Conservation (phyloP, 2,888 invertebrate species). For the Scotopteryx bipunctaria region DNA sequence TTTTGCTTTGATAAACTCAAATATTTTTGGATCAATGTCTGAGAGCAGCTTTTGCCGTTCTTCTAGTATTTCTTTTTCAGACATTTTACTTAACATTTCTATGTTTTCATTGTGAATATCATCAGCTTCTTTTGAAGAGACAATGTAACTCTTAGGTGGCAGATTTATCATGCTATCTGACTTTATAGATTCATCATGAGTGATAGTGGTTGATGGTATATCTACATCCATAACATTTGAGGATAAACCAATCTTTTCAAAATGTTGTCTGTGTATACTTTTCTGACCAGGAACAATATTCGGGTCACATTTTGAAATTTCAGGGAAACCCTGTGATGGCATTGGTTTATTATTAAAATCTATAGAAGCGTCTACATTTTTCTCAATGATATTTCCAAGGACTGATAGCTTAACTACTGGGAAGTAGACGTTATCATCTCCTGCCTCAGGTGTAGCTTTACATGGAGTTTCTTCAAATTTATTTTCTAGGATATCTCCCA, state of each 20-base stretch:
- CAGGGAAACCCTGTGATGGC: constrained; percentile 78
- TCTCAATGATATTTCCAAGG: constrained; percentile 84
- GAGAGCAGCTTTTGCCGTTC: constrained; percentile 87
- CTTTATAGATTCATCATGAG: constrained; percentile 1
- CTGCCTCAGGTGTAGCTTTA: constrained; percentile 35
- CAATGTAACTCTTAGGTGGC: constrained; percentile 70
- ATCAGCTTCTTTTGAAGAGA: constrained; percentile 74
- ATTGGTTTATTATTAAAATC: constrained; percentile 50
- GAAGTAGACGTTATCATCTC: constrained; percentile 73
- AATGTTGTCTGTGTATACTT: constrained; percentile 79
- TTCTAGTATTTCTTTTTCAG: constrained; percentile 87
- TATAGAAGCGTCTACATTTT: constrained; percentile 51
- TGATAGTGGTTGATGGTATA: constrained; percentile 36
- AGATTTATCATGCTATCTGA: constrained; percentile 43
- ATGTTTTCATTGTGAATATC: constrained; percentile 90
- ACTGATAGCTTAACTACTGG: constrained; percentile 71
- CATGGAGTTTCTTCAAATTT: constrained; percentile 42
- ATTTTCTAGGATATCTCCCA: constrained; percentile 68
- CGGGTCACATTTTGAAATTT: constrained; percentile 67
- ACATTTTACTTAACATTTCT: constrained; percentile 86
- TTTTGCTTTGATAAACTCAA: constrained; percentile 85
- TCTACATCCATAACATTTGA: constrained; percentile 58
- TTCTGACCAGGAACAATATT: constrained; percentile 51
- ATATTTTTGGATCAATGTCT: constrained; percentile 85
- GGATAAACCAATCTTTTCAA: constrained; percentile 45